Evolutionary conservation across 1,140 invertebrate species (phyloP).

Genomic region (Apolygus lucorum): DNA sequence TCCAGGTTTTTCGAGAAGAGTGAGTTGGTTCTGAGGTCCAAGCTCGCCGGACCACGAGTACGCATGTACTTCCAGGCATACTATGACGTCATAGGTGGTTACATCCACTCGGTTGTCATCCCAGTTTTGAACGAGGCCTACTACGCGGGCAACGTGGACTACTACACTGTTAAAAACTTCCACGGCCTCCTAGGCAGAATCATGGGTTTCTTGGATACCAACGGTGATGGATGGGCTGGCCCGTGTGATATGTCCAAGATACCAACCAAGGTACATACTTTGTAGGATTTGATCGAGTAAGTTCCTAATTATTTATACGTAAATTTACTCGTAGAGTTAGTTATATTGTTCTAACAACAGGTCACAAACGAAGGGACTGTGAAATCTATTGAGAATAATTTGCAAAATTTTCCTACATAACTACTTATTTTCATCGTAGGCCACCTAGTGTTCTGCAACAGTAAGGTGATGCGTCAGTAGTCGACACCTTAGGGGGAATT

Average conservation of each 20-base stretch:
- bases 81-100: conserved; percentile 32
- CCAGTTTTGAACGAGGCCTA: conserved; percentile 31
- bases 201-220: conserved; percentile 28
- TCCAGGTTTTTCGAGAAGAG: conserved; percentile 14
- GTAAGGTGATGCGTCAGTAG: no score
- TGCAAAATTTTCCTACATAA: no score
- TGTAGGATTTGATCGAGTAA: not conserved
- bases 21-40: not conserved
- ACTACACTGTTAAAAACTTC: conserved; percentile 18
- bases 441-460: no score
- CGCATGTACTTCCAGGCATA: not conserved
- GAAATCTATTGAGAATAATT: no score
- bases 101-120: conserved; percentile 29
- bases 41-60: not conserved
- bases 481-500: no score
- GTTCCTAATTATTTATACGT: no score
- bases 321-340: no score
- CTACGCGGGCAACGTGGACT: conserved; percentile 33
- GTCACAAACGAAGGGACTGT: no score
- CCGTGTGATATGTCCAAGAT: conserved; percentile 25
- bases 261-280: conserved; percentile 23
- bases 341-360: no score
- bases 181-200: conserved; percentile 25
- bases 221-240: conserved; percentile 28
- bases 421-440: no score